Percentiles rank a stretch among this genome's conserved stretches.
These are phyloP conservation scores for Talpa occidentalis DNA, from an alignment of 2,113 vertebrate genomes.

Conservation along the genomic window DNA sequence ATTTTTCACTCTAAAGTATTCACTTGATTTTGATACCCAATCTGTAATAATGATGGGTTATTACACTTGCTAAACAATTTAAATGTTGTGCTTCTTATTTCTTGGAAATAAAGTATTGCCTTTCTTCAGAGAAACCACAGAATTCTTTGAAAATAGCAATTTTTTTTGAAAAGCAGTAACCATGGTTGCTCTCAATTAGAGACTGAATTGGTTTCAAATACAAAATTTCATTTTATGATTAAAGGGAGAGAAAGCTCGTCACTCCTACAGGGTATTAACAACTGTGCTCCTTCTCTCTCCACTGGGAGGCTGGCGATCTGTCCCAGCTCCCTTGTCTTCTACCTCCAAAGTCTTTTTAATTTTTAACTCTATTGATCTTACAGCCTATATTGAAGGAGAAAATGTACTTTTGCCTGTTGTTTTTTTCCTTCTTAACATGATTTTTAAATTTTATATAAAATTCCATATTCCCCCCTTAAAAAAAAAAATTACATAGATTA, in stretches of 20 bases:
- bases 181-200: constrained; percentile 55
- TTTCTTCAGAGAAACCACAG: constrained; percentile 32
- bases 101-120: constrained; percentile 53
- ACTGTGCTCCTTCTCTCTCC: rapidly evolving
- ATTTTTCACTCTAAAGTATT: background rate
- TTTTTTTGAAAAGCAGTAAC: constrained; percentile 47
- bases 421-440: background rate
- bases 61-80: constrained; percentile 42
- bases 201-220: constrained; percentile 18
- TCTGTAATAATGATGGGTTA: background rate
- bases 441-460: background rate
- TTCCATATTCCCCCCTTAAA: background rate
- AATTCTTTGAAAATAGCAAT: constrained; percentile 51
- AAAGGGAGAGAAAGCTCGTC: background rate
- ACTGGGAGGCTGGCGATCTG: background rate
- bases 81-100: constrained; percentile 47
- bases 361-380: background rate
- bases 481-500: background rate
- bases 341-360: background rate
- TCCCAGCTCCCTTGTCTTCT: background rate
- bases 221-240: background rate
- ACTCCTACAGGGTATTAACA: background rate
- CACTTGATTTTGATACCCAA: background rate
- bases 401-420: background rate
- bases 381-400: background rate